Conservation (phyloP, 2,113 vertebrate genomes). For the Tragulus kanchil region DNA sequence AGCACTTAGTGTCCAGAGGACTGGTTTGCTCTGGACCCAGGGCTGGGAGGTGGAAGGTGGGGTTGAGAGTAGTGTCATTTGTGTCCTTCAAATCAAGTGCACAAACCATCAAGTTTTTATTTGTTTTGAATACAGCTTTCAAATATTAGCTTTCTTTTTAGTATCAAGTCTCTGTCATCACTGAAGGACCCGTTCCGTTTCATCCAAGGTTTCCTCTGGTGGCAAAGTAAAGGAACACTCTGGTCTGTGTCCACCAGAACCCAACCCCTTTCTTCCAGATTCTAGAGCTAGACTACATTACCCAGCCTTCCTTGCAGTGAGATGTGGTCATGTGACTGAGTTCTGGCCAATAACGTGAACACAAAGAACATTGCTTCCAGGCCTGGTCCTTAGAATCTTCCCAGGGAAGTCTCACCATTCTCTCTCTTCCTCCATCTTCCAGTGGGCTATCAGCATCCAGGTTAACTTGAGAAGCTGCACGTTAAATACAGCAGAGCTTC, state of each 20-base stretch:
- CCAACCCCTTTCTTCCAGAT: background rate
- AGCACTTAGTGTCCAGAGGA: background rate
- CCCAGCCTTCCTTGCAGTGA: background rate
- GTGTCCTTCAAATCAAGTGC: background rate
- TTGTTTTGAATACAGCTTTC: background rate
- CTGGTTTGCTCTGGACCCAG: background rate
- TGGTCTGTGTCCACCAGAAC: background rate
- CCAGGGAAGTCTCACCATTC: background rate
- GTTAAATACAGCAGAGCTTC: background rate
- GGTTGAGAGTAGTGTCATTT: too few species aligned
- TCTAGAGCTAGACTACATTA: background rate
- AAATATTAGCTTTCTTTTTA: background rate
- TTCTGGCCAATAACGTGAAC: background rate
- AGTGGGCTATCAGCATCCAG: background rate
- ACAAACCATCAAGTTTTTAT: background rate
- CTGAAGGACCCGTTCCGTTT: background rate
- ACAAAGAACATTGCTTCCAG: background rate
- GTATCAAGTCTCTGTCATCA: background rate
- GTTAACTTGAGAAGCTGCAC: background rate
- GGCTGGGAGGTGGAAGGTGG: background rate
- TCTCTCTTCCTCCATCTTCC: background rate
- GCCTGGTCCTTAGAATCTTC: background rate
- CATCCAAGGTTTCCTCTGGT: background rate
- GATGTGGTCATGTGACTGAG: background rate
- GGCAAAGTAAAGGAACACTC: background rate